These are phyloP conservation scores for Hemaris fuciformis DNA, from an alignment of 2,888 invertebrate species.

Conservation along the genomic window DNA sequence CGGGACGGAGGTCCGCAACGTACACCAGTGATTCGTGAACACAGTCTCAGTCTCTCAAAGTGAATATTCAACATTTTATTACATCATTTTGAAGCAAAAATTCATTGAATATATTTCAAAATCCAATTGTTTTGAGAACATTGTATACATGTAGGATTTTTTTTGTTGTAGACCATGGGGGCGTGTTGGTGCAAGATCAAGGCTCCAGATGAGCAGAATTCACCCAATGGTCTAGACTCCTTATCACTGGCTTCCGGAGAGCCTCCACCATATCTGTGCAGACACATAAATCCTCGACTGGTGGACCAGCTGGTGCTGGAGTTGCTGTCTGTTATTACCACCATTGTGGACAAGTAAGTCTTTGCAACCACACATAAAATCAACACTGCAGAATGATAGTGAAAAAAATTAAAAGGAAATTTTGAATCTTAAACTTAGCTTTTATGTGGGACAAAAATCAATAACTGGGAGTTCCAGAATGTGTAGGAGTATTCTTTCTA, in stretches of 20 bases:
- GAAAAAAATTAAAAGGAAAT: not conserved
- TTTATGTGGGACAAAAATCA: too few species aligned
- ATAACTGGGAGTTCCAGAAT: too few species aligned
- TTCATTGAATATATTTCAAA: not conserved
- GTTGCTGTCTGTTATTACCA: conserved; percentile 89
- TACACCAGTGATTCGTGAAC: not conserved
- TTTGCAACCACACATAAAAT: not conserved
- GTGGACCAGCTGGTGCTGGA: conserved; percentile 89
- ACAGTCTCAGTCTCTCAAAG: not conserved
- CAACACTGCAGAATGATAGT: not conserved
- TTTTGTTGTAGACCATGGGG: conserved; percentile 82
- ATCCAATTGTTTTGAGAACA: not conserved
- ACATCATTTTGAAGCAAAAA: not conserved
- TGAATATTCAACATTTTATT: not conserved
- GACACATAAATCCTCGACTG: conserved; percentile 63
- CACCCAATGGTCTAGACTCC: conserved; percentile 15
- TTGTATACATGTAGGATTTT: too few species aligned
- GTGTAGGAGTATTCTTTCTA: too few species aligned
- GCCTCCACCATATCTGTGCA: conserved; percentile 30
- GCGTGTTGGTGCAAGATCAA: conserved; percentile 88
- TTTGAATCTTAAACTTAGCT: too few species aligned
- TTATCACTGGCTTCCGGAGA: conserved; percentile 34
- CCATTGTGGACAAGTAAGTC: conserved; percentile 89
- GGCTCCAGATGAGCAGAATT: conserved; percentile 68
- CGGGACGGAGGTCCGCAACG: not conserved